These are phyloP conservation scores for Tupaia chinensis DNA, from an alignment of 2,113 vertebrate genomes.

Conservation along the genomic window DNA sequence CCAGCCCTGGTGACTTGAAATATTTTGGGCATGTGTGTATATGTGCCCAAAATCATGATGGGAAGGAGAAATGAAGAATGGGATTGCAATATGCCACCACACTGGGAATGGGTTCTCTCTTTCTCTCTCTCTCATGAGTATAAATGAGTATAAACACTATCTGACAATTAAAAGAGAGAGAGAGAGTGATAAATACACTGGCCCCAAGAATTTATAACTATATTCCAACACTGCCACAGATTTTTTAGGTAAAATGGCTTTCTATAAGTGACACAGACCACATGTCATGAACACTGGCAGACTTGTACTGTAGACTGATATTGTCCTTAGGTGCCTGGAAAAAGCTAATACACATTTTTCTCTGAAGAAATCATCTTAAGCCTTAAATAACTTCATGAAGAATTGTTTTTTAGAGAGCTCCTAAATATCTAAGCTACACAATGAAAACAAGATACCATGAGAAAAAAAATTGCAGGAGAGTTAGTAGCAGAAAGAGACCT, in stretches of 20 bases:
- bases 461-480: not conserved
- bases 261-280: not conserved
- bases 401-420: not conserved
- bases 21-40: no score
- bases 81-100: no score
- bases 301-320: not conserved
- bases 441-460: not conserved
- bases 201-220: not conserved
- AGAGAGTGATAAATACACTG: not conserved
- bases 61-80: no score
- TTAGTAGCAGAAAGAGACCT: not conserved
- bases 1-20: no score
- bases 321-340: not conserved
- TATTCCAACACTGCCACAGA: not conserved
- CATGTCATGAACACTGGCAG: not conserved
- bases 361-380: not conserved
- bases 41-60: no score
- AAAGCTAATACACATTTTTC: not conserved
- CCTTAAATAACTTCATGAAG: not conserved
- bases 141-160: no score
- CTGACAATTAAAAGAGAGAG: no score
- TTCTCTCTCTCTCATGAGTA: no score
- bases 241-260: not conserved
- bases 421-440: not conserved
- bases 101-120: no score